Base-by-base conservation (phyloP, 2,888 invertebrate genomes). In the Drosophila testacea region DNA sequence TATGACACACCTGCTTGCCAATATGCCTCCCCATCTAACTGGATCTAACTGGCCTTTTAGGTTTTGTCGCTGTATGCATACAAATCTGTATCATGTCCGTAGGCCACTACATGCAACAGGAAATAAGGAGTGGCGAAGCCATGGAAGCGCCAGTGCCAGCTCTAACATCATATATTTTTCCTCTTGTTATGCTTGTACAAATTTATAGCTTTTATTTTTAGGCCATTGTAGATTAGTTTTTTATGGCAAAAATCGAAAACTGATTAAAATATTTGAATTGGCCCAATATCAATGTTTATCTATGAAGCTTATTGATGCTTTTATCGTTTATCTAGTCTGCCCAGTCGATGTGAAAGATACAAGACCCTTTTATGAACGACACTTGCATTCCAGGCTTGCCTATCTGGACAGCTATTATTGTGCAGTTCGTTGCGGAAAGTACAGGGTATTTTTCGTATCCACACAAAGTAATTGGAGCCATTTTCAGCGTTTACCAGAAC, bases 151-250 rank as follows among this genome's bases (percentile, higher is more conserved):
- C 39, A 51, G 38, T 13, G 42, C 36, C 44, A 54, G 38, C 50
- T 39, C 28, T 30, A 44, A 9, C 41, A 16, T 13, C 48, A 7
- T 47, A 30, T 46, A 54, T 36, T 30, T 47, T 55, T 5, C 30
- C 32, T 28, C 13, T 28, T n/a, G 4, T 16, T 38, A 39, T 28
- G 38, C 22, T 66, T 41, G 47, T 51, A 22, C 5, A 44, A 79
- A 88, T 87, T 89, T 84, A 89, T 84, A 59, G 82, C 69, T 75
- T 78, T 75, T 84, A 75, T 81, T 72, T 83, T 81, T 56, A 36
- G 70, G 52, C 75, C 56, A 73, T 68, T 64, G 65, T 64, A 69
- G 85, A 84, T 88, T 81, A 88, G 85, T 89, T 89, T 88, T 74
- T 76, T 76, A 79, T 70, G 34, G 65, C 56, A 34, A 63, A 69